phyloP scores from a whole-genome alignment of 1,140 invertebrate species.

The Holotrichia oblita region DNA sequence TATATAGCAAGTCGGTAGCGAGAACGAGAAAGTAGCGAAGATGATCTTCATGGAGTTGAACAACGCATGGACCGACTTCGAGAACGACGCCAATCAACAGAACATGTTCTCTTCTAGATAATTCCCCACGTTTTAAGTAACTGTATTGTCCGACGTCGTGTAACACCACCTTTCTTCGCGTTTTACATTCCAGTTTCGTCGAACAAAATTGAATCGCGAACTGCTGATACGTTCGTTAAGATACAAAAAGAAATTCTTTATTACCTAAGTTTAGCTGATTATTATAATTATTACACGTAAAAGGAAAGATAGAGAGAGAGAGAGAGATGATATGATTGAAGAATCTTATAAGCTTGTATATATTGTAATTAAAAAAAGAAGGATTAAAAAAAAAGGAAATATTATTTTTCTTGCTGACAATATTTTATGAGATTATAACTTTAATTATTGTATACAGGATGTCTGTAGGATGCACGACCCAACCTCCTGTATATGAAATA shows the following conservation, averaged over 20 bases:
- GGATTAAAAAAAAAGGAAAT: not conserved
- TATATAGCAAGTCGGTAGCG: conserved; percentile 86
- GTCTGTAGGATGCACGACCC: too few species aligned
- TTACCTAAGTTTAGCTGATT: too few species aligned
- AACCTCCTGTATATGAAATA: too few species aligned
- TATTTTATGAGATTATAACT: conserved; percentile 1
- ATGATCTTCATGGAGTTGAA: conserved; percentile 99
- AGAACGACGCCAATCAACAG: conserved; percentile 87
- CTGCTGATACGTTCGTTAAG: too few species aligned
- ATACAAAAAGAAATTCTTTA: too few species aligned
- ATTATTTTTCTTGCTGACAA: conserved; percentile 10
- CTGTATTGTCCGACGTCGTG: not conserved
- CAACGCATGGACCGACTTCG: conserved; percentile 98
- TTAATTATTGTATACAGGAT: too few species aligned
- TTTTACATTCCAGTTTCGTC: conserved; percentile 8
- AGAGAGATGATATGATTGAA: too few species aligned
- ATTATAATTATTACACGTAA: too few species aligned
- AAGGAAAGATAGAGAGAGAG: too few species aligned
- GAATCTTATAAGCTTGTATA: conserved; percentile 39
- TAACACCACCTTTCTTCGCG: too few species aligned
- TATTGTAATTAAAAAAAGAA: conserved; percentile 22
- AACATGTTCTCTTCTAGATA: conserved; percentile 79
- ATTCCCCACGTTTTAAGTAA: conserved; percentile 43
- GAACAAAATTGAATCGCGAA: too few species aligned
- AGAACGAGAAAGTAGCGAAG: conserved; percentile 92